A percentile compares a stretch with the other conserved stretches of the same genome.
Evolutionary conservation across 2,113 vertebrate species (phyloP).

Genomic region (Muscicapa adusta): DNA sequence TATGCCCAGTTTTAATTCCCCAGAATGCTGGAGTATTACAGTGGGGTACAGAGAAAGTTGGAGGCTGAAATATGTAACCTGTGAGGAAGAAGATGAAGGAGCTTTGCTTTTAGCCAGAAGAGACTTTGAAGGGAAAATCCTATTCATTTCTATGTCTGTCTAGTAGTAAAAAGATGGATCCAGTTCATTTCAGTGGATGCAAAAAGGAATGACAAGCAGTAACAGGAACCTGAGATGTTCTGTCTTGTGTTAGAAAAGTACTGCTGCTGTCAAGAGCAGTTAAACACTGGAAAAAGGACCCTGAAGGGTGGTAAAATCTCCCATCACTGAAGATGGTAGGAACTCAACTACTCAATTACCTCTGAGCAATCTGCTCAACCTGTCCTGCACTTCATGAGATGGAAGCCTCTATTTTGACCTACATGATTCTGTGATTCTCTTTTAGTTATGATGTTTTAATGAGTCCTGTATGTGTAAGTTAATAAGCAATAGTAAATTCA

Average conservation of each 20-base stretch:
- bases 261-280: background rate
- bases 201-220: background rate
- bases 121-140: background rate
- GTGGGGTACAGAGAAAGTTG: background rate
- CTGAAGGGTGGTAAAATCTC: background rate
- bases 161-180: background rate
- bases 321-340: background rate
- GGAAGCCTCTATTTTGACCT: background rate
- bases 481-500: background rate
- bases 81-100: background rate
- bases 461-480: background rate
- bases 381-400: background rate
- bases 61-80: rapidly evolving
- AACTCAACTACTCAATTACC: background rate
- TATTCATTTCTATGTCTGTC: background rate
- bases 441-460: background rate
- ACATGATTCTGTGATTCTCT: background rate
- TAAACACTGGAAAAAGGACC: background rate
- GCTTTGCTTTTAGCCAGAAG: background rate
- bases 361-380: background rate
- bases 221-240: background rate
- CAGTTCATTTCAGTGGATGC: background rate
- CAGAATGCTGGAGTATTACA: background rate
- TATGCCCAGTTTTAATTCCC: background rate
- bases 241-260: background rate